These are phyloP conservation scores for Notarius lentiginosus DNA, from an alignment of 2,113 vertebrate species.

Conservation along the genomic window DNA sequence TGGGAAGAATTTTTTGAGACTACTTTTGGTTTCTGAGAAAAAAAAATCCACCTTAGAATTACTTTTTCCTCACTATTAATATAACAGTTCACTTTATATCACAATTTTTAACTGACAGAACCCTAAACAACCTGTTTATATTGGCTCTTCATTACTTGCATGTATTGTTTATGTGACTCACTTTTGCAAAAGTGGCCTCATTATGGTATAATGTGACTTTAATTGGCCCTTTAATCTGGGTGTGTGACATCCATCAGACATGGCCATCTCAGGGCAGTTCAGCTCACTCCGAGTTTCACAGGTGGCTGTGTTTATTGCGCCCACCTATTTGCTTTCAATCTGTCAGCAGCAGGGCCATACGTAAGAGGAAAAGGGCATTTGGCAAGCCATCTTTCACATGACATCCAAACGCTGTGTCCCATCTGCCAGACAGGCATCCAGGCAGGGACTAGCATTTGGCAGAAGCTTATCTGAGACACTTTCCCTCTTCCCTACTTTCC, in stretches of 20 bases:
- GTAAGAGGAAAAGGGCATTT: conserved; percentile 60
- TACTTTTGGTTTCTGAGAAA: background rate
- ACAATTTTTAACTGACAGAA: background rate
- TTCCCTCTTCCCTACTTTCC: conserved; percentile 24
- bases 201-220: conserved; percentile 66
- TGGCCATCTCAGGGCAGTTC: conserved; percentile 55
- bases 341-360: conserved; percentile 64
- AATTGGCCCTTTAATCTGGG: conserved; percentile 68
- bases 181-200: conserved; percentile 57
- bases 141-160: background rate
- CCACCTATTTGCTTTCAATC: conserved; percentile 76
- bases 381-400: conserved; percentile 70
- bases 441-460: conserved; percentile 58
- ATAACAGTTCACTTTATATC: background rate
- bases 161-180: conserved; percentile 14
- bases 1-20: background rate
- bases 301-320: conserved; percentile 72
- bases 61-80: background rate
- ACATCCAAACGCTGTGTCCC: conserved; percentile 68
- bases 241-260: conserved; percentile 56
- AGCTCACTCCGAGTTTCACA: conserved; percentile 64
- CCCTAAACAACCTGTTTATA: background rate
- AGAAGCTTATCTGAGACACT: conserved; percentile 42
- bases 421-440: conserved; percentile 67
- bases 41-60: background rate